phyloP scores from a whole-genome alignment of 2,113 vertebrate species.

The Hydropotes inermis region DNA sequence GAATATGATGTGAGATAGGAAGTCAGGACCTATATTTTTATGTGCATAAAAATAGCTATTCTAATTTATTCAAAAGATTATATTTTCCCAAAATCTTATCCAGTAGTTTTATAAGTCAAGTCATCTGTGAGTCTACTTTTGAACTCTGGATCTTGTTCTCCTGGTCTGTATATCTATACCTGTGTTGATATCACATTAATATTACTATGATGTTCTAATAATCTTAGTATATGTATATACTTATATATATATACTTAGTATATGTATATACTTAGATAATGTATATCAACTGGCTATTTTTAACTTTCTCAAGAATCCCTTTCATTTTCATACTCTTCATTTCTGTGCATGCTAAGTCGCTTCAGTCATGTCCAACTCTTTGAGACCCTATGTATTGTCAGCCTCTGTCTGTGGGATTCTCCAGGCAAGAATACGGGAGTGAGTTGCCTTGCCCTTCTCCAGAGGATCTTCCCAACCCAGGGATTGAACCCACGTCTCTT shows the following conservation, averaged over 20 bases:
- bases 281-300: no score
- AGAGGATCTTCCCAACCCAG: background rate
- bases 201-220: background rate
- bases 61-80: background rate
- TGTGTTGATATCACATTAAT: background rate
- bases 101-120: background rate
- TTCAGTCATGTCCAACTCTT: background rate
- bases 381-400: background rate
- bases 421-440: background rate
- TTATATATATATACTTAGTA: no score
- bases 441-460: background rate
- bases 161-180: background rate
- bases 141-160: background rate
- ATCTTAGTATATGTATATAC: background rate
- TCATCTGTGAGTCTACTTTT: background rate
- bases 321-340: background rate
- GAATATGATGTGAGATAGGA: background rate
- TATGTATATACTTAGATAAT: background rate
- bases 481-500: fast-evolving
- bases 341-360: background rate
- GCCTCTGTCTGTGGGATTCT: background rate
- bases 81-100: background rate
- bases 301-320: background rate
- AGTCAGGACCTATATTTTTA: background rate
- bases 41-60: background rate